Evolutionary conservation across 2,888 invertebrate genomes (phyloP).

Genomic region (Sphecodes monilicornis): DNA sequence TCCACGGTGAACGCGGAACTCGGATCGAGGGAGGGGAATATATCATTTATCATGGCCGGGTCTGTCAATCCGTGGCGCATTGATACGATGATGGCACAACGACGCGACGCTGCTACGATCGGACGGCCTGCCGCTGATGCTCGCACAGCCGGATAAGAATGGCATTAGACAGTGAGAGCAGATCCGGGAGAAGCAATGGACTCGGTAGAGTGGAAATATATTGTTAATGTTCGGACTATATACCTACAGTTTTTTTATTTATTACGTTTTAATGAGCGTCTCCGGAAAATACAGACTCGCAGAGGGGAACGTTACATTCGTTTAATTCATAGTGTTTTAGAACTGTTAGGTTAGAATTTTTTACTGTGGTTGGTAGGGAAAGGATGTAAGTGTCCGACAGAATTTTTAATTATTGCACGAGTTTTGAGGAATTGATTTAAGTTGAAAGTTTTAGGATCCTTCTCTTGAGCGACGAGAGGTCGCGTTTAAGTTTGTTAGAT

Average conservation of each 20-base stretch:
- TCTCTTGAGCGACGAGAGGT: too few species aligned
- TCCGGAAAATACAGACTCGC: too few species aligned
- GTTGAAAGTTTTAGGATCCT: too few species aligned
- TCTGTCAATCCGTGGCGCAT: conserved; percentile 83
- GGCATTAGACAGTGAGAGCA: not conserved
- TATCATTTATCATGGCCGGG: conserved; percentile 82
- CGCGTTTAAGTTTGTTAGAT: too few species aligned
- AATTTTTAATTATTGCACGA: too few species aligned
- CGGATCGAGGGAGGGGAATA: conserved; percentile 51
- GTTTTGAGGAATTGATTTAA: too few species aligned
- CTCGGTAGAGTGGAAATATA: not conserved
- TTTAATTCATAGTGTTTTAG: too few species aligned
- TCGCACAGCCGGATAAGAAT: not conserved
- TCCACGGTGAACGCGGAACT: conserved; percentile 67
- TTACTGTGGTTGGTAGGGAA: too few species aligned
- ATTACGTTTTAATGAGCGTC: not conserved
- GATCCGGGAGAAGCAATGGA: conserved; percentile 2
- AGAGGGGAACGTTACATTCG: too few species aligned
- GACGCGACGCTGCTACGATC: conserved; percentile 76
- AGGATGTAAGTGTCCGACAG: too few species aligned
- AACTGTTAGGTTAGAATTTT: too few species aligned
- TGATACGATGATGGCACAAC: conserved; percentile 81
- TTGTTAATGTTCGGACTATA: not conserved
- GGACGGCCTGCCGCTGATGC: conserved; percentile 59
- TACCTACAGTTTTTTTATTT: not conserved